A percentile compares a stretch with the other conserved stretches of the same genome.
phyloP scores from a whole-genome alignment of 1,140 invertebrate genomes.

The Mamestra configurata region DNA sequence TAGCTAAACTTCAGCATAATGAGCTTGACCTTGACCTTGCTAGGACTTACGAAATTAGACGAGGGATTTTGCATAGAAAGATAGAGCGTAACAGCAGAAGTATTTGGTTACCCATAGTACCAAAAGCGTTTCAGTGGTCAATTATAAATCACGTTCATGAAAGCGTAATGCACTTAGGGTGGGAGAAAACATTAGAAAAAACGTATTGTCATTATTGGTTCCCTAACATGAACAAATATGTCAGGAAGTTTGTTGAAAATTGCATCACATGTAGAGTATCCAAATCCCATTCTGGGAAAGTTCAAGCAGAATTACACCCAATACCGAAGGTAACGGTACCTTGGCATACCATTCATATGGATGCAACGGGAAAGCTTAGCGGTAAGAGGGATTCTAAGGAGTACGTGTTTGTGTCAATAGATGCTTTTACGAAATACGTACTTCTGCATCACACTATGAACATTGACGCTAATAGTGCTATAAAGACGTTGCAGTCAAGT shows the following conservation, averaged over 20 bases:
- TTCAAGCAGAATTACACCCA: not conserved
- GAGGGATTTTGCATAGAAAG: no score
- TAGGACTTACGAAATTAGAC: no score
- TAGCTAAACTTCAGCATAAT: not conserved
- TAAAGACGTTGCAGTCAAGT: no score
- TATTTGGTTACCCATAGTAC: no score
- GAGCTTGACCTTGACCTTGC: no score
- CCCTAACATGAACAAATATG: not conserved
- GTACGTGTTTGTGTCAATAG: not conserved
- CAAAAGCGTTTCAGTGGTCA: no score
- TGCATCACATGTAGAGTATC: not conserved
- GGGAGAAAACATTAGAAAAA: not conserved
- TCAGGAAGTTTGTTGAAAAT: not conserved
- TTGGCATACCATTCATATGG: constrained; percentile 12
- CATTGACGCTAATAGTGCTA: no score
- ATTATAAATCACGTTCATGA: not conserved
- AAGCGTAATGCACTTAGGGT: not conserved
- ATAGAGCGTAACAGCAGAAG: no score
- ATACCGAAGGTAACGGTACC: not conserved
- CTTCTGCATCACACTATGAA: not conserved
- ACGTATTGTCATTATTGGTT: not conserved
- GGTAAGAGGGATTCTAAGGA: constrained; percentile 32
- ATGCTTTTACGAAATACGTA: not conserved
- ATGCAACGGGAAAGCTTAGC: constrained; percentile 38
- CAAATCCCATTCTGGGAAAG: not conserved